Base-by-base conservation (phyloP, 2,113 vertebrate genomes). In the Ceyx melanurus region DNA sequence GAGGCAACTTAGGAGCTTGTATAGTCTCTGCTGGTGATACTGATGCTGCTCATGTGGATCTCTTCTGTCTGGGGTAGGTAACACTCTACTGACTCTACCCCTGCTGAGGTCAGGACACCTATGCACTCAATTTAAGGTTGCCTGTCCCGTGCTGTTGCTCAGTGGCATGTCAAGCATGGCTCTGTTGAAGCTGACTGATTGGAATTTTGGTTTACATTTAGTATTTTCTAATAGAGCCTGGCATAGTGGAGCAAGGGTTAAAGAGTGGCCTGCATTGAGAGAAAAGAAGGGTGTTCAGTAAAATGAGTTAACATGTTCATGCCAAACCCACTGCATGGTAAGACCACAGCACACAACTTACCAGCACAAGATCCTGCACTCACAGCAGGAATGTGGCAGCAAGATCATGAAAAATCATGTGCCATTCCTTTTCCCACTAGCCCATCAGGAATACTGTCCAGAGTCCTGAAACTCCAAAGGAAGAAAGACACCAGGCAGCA, bases 21-120 rank as follows among this genome's bases (percentile, higher is more conserved):
- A 0, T n/a, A 0, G 0, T 56, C 43, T 62, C 11, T 42, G 48
- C 42, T 10, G 35, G 3, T 8, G 23, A 2, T 0, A 8, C 3
- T 0, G 4, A 5, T 5, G 0, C 4, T 6, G 42, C 9, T 22
- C 5, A 1, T 3, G 40, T 50, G n/a, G 35, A 11, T 73, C 53
- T 60, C 5, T 23, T 5, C 21, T 20, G 5, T 3, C 37, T 25
- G 62, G 8, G 18, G 46, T 8, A n/a, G 77, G 70, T 70, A 26
- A 7, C 13, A 1, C 7, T 33, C 14, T 0, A 0, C 50, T 29
- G 48, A 11, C 37, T 43, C 73, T 4, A 17, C 8, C 26, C 31
- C 31, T 26, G 31, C 45, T 21, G 60, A 43, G 65, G 40, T 33
- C 70, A 20, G 62, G 46, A 17, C 13, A 4, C 45, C n/a, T 12